phyloP scores from a whole-genome alignment of 1,140 invertebrate genomes.

The Fopius arisanus region DNA sequence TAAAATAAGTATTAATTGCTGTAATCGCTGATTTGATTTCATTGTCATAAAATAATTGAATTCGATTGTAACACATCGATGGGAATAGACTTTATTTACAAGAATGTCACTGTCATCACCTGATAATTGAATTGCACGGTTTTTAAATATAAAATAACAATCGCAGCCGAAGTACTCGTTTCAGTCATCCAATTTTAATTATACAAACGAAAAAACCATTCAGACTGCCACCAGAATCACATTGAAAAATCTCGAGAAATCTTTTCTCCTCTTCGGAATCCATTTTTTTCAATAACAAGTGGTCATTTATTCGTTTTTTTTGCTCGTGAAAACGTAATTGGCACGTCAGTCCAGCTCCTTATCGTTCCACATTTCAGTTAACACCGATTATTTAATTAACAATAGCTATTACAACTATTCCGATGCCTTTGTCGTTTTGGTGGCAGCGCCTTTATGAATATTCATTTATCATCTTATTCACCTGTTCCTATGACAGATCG shows the following conservation, averaged over 20 bases:
- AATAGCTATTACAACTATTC: not conserved
- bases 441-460: too few species aligned
- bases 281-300: not conserved
- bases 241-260: not conserved
- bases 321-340: not conserved
- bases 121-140: not conserved
- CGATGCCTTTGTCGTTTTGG: not conserved
- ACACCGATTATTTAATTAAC: not conserved
- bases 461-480: too few species aligned
- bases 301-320: not conserved
- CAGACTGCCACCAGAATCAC: not conserved
- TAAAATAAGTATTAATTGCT: too few species aligned
- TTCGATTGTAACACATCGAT: not conserved
- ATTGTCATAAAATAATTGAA: not conserved
- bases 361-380: not conserved
- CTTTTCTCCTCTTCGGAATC: not conserved
- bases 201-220: not conserved
- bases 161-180: not conserved
- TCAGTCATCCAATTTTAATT: not conserved
- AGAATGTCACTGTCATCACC: not conserved
- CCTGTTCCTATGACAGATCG: too few species aligned
- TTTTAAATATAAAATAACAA: not conserved
- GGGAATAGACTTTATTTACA: conserved; percentile 5
- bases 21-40: not conserved
- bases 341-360: not conserved